Evolutionary conservation across 2,113 vertebrate species (phyloP), one percentile per base, ranked within the genome.

Genomic region (Daboia siamensis): DNA sequence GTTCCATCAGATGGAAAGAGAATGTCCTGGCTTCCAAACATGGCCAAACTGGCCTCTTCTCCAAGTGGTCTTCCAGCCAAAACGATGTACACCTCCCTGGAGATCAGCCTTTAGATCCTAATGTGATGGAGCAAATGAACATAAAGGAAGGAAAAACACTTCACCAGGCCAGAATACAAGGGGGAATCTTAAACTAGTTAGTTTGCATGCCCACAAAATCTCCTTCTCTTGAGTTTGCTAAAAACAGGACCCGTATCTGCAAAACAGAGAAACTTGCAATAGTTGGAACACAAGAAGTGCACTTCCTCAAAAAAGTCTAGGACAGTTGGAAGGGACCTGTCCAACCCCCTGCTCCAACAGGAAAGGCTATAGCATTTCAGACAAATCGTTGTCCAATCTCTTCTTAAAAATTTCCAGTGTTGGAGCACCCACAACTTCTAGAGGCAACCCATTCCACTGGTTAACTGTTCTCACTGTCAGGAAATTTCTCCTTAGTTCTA

Each of bases 21-120:
- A 87, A 84, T 3, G 21, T 74, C 9, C n/a, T 87, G 55, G n/a
- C 24, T 69, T 48, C 39, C n/a, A 12, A 26, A 89, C 6, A 26
- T 4, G 26, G 74, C 90, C 74, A 48, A 51, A 13, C 1, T 0
- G 23, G 33, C 10, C 39, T 87, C 90, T 85, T 89, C 86, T n/a
- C 17, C 90, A 52, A 48, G 17, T 89, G 20, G 33, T 69, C 90
- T 24, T 91, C 56, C 86, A 39, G 48, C 4, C 87, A 39, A 86
- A 57, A 91, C 5, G 92, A 86, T 86, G n/a, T 88, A 64, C 20
- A 90, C 24, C 51, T 48, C 87, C 74, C 39, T 26, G 39, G 88
- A 69, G 48, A 56, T 39, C 88, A 2, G 39, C 80, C 87, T 6
- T 92, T 52, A 93, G 88, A 93, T 93, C 93, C 93, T 93, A 91